Conservation (phyloP, 2,113 vertebrate species). For the Pholis gunnellus region DNA sequence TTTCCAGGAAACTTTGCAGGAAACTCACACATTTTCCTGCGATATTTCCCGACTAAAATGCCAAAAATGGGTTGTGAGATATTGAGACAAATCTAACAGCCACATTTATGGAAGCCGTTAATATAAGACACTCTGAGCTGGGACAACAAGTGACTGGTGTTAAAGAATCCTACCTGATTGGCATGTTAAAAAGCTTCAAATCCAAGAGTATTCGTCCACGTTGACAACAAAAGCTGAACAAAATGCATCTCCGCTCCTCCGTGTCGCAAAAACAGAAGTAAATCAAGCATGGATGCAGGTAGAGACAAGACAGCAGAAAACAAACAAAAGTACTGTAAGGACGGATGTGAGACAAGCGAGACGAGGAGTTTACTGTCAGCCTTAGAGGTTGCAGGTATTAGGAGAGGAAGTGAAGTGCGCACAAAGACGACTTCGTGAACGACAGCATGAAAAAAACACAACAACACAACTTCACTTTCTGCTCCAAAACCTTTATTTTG, state of each 20-base stretch:
- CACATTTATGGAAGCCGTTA: too few relatives aligned
- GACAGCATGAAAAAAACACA: conserved; percentile 11
- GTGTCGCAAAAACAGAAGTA: conserved; percentile 27
- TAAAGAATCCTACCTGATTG: not conserved
- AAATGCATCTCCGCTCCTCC: conserved; percentile 26
- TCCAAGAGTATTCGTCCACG: not conserved
- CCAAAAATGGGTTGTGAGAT: too few relatives aligned
- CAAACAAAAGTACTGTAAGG: conserved; percentile 2
- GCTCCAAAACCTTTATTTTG: conserved; percentile 2
- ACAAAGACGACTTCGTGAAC: conserved; percentile 1
- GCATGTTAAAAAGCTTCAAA: not conserved
- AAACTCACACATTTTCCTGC: not conserved
- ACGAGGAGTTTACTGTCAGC: conserved; percentile 47
- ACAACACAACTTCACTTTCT: not conserved
- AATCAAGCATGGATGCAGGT: conserved; percentile 25
- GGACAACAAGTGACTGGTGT: not conserved
- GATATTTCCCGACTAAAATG: too few relatives aligned
- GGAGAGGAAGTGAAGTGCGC: conserved; percentile 31
- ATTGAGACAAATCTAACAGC: too few relatives aligned
- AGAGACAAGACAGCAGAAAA: not conserved
- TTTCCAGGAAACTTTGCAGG: not conserved
- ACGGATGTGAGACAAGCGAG: conserved; percentile 52
- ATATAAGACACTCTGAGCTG: not conserved
- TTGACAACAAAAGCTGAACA: conserved; percentile 22
- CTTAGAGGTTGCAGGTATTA: conserved; percentile 28